Evolutionary conservation across 2,797 vertebrate species (phyloP), one percentile per base, ranked within the genome.

Genomic region (Cyprinodon diabolis): DNA sequence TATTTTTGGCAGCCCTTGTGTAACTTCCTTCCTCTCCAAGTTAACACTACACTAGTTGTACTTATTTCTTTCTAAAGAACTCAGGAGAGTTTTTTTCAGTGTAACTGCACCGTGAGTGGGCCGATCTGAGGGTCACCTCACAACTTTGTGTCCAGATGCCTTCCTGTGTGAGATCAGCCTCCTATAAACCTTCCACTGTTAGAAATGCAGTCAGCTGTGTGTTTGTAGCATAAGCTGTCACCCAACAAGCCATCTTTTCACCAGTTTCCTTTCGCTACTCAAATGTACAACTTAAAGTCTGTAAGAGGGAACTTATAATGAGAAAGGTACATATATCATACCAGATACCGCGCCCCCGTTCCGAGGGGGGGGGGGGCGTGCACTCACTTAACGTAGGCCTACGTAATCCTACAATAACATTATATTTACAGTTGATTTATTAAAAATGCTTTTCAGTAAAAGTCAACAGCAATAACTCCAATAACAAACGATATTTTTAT

Each of bases 11-110:
- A 12, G 8, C 55, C 60, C 79, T 92, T 89, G 76, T 86, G 83
- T 85, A 91, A 93, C 86, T 90, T 93, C 87, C 89, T 67, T 75
- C 72, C 89, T 92, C 86, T 83, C 15, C 0, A 85, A 79, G 66
- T 70, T 75, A 81, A 43, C 48, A 73, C 56, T 80, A 89, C 82
- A 88, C 82, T 86, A 82, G 78, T 69, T 71, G 77, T 77, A 76
- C 90, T 90, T 85, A 71, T 72, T 77, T 79, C 71, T 66, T 37
- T 17, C 66, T 68, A 67, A 69, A n/a, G 78, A 72, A 80, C 72
- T 63, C 37, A 2, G 12, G 37, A 54, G 17, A 4, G 73, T 69
- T 55, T 73, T 84, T 82, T 89, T 85, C 85, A 84, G 19, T 72
- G 71, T 81, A 76, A 74, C 77, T 90, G 60, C n/a, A 68, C 80